Evolutionary conservation across 2,888 invertebrate genomes (phyloP).

Genomic region (Deilephila elpenor): DNA sequence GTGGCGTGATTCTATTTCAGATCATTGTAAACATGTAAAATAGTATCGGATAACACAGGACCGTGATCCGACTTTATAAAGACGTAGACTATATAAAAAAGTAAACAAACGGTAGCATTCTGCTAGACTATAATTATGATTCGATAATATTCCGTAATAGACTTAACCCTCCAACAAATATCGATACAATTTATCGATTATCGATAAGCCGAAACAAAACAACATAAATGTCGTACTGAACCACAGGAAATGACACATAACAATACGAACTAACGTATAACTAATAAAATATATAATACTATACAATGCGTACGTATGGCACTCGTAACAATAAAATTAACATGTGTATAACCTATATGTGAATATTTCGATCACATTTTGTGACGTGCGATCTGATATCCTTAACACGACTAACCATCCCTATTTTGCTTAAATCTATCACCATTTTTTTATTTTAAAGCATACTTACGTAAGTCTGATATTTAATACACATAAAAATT

Average conservation of each 20-base stretch:
- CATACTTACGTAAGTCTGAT: no score
- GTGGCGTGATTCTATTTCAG: constrained; percentile 4
- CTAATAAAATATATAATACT: constrained; percentile 37
- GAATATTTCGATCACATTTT: constrained; percentile 27
- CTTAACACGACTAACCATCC: constrained; percentile 8
- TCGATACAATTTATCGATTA: background rate
- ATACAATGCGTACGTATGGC: constrained; percentile 47
- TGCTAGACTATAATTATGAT: background rate
- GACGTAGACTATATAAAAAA: background rate
- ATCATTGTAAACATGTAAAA: constrained; percentile 2
- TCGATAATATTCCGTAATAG: background rate
- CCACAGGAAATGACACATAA: background rate
- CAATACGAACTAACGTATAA: constrained; percentile 15
- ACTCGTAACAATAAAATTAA: constrained; percentile 42
- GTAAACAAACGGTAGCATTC: background rate
- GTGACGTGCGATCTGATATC: constrained; percentile 18
- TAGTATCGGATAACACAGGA: background rate
- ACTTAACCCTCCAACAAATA: background rate
- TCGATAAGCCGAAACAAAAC: constrained; percentile 2
- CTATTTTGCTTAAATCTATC: constrained; percentile 13
- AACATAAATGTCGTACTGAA: background rate
- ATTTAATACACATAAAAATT: no score
- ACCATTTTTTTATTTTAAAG: background rate
- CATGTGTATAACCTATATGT: constrained; percentile 26
- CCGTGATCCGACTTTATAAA: no score